These are phyloP conservation scores for Loris lydekkerianus DNA, from an alignment of 2,797 vertebrate species.

Conservation along the genomic window DNA sequence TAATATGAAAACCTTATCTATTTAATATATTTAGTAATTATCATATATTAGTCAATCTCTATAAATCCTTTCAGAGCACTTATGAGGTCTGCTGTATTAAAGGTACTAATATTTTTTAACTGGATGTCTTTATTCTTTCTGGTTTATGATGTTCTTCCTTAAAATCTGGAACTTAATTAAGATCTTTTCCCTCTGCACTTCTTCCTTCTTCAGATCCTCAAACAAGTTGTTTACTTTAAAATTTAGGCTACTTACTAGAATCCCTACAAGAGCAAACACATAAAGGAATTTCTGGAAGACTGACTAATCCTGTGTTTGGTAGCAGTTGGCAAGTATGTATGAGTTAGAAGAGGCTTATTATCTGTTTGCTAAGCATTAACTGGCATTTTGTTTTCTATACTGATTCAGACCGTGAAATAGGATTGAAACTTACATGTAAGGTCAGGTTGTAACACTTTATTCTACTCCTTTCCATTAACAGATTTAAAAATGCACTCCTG, in stretches of 20 bases:
- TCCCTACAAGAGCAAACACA: not conserved
- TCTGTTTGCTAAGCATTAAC: not conserved
- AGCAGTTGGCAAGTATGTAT: not conserved
- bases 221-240: constrained; percentile 7
- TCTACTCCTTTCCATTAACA: not conserved
- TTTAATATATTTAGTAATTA: not conserved
- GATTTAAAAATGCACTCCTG: not conserved
- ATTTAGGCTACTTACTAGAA: constrained; percentile 13
- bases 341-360: not conserved
- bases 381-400: constrained; percentile 18
- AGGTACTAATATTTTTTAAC: not conserved
- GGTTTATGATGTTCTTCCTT: not conserved
- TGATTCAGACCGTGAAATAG: not conserved
- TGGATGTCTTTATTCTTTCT: constrained; percentile 5
- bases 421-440: not conserved
- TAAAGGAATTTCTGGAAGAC: not conserved
- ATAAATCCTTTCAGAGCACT: not conserved
- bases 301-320: not conserved
- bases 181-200: not conserved
- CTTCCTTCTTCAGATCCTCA: not conserved
- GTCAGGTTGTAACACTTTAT: not conserved
- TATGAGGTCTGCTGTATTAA: not conserved
- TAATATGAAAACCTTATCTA: not conserved
- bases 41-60: not conserved
- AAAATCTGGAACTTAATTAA: constrained; percentile 38